Evolutionary conservation across 2,797 vertebrate genomes (phyloP).

Genomic region (Tenualosa thibaudeaui): DNA sequence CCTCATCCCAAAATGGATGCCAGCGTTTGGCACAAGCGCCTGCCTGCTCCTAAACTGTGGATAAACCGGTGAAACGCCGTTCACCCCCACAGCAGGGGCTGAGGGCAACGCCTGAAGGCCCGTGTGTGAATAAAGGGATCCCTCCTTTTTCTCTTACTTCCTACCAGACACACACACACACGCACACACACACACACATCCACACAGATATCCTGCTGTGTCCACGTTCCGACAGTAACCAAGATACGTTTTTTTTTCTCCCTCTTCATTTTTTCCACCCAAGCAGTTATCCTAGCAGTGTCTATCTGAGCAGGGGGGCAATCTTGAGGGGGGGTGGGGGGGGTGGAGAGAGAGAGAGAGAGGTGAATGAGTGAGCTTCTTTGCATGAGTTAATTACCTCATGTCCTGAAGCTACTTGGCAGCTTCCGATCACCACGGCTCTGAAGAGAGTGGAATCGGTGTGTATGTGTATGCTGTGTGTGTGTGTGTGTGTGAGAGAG

Average conservation of each 20-base stretch:
- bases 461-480: background rate
- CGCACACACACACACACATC: background rate
- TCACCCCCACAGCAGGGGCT: background rate
- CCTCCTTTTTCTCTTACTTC: background rate
- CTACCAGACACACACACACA: background rate
- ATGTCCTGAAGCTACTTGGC: conserved; percentile 53
- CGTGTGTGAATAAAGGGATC: background rate
- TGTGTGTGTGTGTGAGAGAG: background rate
- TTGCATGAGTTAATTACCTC: conserved; percentile 70
- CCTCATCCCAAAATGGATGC: conserved; percentile 12
- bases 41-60: background rate
- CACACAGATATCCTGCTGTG: background rate
- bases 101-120: background rate
- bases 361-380: conserved; percentile 20
- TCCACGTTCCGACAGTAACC: background rate
- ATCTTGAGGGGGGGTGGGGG: background rate
- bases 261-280: background rate
- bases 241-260: background rate
- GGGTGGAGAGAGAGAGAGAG: background rate
- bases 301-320: background rate
- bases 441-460: background rate
- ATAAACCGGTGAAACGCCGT: background rate
- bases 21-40: background rate
- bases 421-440: background rate
- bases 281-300: background rate